A percentile compares a stretch with the other conserved stretches of the same genome.
Conservation (phyloP, 1,140 invertebrate genomes). For the Zaprionus lachaisei region DNA sequence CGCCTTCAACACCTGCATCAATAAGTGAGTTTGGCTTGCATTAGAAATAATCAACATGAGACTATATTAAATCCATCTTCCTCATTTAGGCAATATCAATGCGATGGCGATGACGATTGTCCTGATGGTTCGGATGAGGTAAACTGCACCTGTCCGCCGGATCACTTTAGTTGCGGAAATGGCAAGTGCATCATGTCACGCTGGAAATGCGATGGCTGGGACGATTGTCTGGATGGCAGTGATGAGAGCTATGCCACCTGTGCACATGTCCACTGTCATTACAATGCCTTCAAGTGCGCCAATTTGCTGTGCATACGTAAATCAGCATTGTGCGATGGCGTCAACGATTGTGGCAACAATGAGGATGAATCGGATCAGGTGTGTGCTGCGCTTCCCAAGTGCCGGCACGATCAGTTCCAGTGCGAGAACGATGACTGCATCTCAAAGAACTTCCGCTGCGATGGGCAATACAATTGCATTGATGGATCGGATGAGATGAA, state of each 20-base stretch:
- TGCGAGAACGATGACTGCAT: conserved; percentile 92
- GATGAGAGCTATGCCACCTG: conserved; percentile 93
- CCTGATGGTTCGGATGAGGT: conserved; percentile 96
- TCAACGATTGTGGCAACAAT: conserved; percentile 88
- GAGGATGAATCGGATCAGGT: conserved; percentile 87
- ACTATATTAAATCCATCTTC: not conserved
- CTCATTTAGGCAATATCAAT: conserved; percentile 72
- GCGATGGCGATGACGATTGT: conserved; percentile 93
- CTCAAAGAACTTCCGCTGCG: conserved; percentile 90
- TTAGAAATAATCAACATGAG: not conserved
- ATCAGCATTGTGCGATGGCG: conserved; percentile 89
- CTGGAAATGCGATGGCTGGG: conserved; percentile 90
- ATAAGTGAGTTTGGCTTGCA: conserved; percentile 73
- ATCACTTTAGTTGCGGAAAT: conserved; percentile 92
- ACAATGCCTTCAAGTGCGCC: conserved; percentile 85
- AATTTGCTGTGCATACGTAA: conserved; percentile 88
- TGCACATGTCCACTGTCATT: conserved; percentile 92
- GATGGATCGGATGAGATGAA: conserved; percentile 88
- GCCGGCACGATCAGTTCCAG: conserved; percentile 89
- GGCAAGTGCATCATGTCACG: conserved; percentile 96
- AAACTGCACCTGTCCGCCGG: conserved; percentile 93
- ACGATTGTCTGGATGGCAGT: conserved; percentile 92
- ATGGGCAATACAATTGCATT: conserved; percentile 87
- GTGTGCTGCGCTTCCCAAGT: conserved; percentile 88
- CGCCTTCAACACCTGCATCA: conserved; percentile 89